These are phyloP conservation scores for Cotesia congregata DNA, from an alignment of 2,888 invertebrate species.

Conservation along the genomic window DNA sequence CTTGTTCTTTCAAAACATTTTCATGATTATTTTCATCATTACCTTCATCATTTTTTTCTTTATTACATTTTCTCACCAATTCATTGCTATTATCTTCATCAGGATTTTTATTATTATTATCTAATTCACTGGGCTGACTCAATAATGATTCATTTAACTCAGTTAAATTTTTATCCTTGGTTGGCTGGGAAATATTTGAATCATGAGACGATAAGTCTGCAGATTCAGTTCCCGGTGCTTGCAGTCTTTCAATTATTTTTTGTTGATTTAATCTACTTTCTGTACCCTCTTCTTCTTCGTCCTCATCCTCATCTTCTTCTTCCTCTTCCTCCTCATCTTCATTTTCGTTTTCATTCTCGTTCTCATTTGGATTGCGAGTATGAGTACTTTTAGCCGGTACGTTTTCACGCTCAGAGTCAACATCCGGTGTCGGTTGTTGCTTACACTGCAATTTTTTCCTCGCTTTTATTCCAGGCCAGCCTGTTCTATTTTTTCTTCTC, in stretches of 20 bases:
- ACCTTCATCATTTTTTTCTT: conserved; percentile 32
- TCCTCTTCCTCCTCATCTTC: conserved; percentile 65
- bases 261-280: conserved; percentile 36
- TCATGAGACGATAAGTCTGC: not conserved
- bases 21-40: conserved; percentile 60
- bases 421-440: conserved; percentile 44
- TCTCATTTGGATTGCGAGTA: conserved; percentile 30
- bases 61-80: conserved; percentile 10
- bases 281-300: conserved; percentile 60
- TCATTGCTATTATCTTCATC: not conserved
- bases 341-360: conserved; percentile 32
- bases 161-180: conserved; percentile 23
- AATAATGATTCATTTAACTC: conserved; percentile 21
- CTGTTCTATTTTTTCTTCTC: conserved; percentile 83
- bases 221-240: conserved; percentile 2
- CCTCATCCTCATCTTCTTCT: conserved; percentile 65
- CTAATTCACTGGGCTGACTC: conserved; percentile 1
- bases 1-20: conserved; percentile 52
- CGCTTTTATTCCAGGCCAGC: conserved; percentile 78
- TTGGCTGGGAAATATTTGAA: not conserved
- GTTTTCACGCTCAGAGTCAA: conserved; percentile 46
- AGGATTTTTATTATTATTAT: conserved; percentile 1
- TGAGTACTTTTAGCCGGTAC: conserved; percentile 52
- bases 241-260: conserved; percentile 25
- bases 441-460: conserved; percentile 57